Evolutionary conservation across 2,797 vertebrate genomes (phyloP), one percentile per base, ranked within the genome.

Genomic region (Sebastes paucispinis): DNA sequence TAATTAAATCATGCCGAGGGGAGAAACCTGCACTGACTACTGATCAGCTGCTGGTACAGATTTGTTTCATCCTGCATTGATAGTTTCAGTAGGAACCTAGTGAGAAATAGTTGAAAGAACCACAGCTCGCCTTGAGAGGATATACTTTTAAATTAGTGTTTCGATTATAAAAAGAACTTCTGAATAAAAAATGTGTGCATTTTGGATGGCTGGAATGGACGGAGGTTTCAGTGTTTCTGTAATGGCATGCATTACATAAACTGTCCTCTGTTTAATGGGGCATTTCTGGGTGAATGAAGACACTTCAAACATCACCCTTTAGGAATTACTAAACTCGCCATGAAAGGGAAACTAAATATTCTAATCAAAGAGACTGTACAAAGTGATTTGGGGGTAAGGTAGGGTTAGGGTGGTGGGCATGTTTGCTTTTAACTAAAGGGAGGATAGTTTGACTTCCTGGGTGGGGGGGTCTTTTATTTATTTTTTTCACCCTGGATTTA

Each of bases 11-110:
- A 60, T 13, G 59, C 54, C 36, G 3, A 9, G 16, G 43, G 77
- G 52, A 22, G 73, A 68, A 83, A 76, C 75, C 76, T 80, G 88
- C 13, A 1, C 60, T 34, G 79, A 88, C 69, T 91, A 65, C 83
- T 60, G 75, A 92, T 91, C 73, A 87, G 77, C 79, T 7, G 31
- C 69, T 80, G 72, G 3, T 22, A 3, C 52, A 50, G 57, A 65
- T 75, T 5, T 31, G 24, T 74, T 76, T 83, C 2, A 67, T 64
- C 72, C 75, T 64, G 60, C 75, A 52, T 67, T 3, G 18, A 47
- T 68, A n/a, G 18, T 75, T 43, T 24, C 32, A 7, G 22, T 3
- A 77, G 43, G 64, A 59, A 80, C 80, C 50, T 18, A 57, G 0
- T 52, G 1, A 59, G 50, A 58, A 68, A 65, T 7, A 22, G 8